Evolutionary conservation across 2,888 invertebrate species (phyloP).

Genomic region (Euzophera pinguis): DNA sequence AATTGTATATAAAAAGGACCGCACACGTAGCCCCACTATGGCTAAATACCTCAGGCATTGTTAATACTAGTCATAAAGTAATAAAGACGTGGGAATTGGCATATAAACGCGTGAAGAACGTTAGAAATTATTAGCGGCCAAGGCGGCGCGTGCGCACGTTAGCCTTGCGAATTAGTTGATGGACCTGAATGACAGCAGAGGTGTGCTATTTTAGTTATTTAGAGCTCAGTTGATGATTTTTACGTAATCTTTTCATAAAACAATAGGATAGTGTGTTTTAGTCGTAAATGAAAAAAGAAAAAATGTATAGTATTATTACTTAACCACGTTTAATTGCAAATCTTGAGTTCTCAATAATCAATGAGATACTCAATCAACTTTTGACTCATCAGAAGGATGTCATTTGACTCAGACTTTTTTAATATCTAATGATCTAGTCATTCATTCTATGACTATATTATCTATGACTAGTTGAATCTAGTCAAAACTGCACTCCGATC

Average conservation of each 20-base stretch:
- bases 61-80: conserved; percentile 2
- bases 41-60: conserved; percentile 6
- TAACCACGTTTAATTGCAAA: no score
- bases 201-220: conserved; percentile 16
- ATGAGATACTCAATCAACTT: no score
- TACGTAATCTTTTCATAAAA: not conserved
- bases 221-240: not conserved
- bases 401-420: no score
- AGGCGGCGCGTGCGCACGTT: conserved; percentile 61
- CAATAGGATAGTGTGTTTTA: not conserved
- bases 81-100: conserved; percentile 53
- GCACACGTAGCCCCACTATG: not conserved
- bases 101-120: conserved; percentile 58
- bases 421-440: no score
- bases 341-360: no score
- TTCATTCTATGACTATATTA: no score
- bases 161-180: conserved; percentile 67
- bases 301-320: no score
- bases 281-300: no score
- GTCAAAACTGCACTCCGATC: no score
- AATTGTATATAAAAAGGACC: not conserved
- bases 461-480: no score
- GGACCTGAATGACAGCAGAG: conserved; percentile 16
- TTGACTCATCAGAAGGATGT: no score
- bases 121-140: conserved; percentile 60